Evolutionary conservation across 2,113 vertebrate genomes (phyloP).

Genomic region (Paradoxurus hermaphroditus): DNA sequence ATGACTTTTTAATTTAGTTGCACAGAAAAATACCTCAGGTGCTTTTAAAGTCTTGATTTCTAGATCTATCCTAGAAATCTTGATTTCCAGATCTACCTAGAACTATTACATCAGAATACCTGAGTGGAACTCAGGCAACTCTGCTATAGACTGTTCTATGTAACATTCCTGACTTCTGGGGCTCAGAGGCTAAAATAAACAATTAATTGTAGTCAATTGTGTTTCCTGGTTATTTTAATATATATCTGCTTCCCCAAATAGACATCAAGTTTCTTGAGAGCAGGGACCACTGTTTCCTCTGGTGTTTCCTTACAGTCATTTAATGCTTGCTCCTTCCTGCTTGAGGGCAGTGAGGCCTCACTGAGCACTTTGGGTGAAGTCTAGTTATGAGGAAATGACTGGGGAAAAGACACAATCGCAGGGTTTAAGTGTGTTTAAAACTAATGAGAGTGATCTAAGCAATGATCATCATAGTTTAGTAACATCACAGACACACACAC

Average conservation of each 20-base stretch:
- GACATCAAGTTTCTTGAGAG: neutral
- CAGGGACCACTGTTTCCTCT: neutral
- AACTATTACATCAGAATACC: neutral
- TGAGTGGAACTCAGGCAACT: neutral
- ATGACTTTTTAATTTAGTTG: neutral
- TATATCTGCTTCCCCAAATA: neutral
- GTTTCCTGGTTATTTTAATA: neutral
- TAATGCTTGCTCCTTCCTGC: neutral
- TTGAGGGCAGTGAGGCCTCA: neutral
- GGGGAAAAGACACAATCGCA: neutral
- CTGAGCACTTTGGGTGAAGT: neutral
- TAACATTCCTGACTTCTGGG: neutral
- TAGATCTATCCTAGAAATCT: no score
- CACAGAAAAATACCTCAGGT: neutral
- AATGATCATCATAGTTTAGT: neutral
- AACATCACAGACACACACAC: neutral
- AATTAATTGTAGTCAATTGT: neutral
- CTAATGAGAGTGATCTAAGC: neutral
- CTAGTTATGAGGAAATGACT: neutral
- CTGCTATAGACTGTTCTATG: neutral
- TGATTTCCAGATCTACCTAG: no score
- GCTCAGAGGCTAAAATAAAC: neutral
- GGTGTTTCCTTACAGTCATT: neutral
- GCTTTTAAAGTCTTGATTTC: neutral
- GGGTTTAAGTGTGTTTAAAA: neutral